These are phyloP conservation scores for Zaprionus davidi DNA, from an alignment of 1,140 invertebrate species.

Conservation along the genomic window DNA sequence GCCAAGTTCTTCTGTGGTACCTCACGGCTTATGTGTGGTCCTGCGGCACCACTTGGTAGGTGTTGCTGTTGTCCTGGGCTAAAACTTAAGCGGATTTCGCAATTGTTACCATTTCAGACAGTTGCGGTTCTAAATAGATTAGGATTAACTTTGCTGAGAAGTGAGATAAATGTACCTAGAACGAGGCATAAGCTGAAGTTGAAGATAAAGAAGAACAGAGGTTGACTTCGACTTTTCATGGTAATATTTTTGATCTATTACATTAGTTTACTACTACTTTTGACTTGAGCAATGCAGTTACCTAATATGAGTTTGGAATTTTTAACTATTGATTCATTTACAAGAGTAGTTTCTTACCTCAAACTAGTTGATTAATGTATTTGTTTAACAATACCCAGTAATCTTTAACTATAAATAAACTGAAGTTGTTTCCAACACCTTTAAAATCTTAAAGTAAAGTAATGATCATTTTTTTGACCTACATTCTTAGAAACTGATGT, in stretches of 20 bases:
- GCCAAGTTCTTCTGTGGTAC: neutral
- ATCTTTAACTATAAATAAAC: neutral
- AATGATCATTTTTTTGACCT: too few species aligned
- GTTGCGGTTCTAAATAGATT: conserved; percentile 18
- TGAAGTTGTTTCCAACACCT: too few species aligned
- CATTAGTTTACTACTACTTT: neutral
- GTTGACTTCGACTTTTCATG: neutral
- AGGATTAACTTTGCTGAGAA: conserved; percentile 3
- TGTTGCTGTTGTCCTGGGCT: conserved; percentile 12
- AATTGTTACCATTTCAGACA: neutral
- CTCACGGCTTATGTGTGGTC: conserved; percentile 57
- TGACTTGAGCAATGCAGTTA: neutral
- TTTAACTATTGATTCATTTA: rapidly evolving
- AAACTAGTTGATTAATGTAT: too few species aligned
- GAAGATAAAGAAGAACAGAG: neutral
- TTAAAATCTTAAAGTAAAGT: too few species aligned
- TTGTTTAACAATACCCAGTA: rapidly evolving
- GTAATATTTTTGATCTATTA: neutral
- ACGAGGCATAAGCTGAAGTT: neutral
- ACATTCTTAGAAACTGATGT: too few species aligned
- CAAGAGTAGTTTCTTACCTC: neutral
- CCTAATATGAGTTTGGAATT: too few species aligned
- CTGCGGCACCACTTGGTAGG: neutral
- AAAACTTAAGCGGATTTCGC: conserved; percentile 20
- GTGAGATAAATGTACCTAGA: neutral